Evolutionary conservation across 2,888 invertebrate genomes (phyloP), one percentile per base, ranked within the genome.

Genomic region (Lysandra bellargus): DNA sequence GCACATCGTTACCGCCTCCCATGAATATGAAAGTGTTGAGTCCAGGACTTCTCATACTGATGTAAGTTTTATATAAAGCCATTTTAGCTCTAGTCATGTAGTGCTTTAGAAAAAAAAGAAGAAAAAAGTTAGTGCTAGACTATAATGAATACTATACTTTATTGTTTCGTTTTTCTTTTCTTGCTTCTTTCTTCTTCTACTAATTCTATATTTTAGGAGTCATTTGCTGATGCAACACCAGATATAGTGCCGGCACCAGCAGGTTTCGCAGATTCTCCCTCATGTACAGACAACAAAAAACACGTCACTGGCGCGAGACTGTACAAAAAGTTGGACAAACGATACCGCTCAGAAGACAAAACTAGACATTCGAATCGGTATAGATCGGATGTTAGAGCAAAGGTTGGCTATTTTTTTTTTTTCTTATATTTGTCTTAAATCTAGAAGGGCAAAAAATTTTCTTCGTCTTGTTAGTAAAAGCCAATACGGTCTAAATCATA

Each of bases 231-330:
- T 83, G 95, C 95, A 57, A 92, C 92, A 6, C 94, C 94, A 57
- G 97, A 97, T 85, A 98, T 98, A 83, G 98, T 98, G 1, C 97
- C 98, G 86, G 98, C 98, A 0, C 98, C 98, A 1, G 98, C 97
- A 23, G 98, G 98, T 73, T 98, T 98, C 88, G 98, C 97, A 7
- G 98, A 98, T 89, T 98, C 98, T 0, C 98, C 98, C 5, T 93
- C 90, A 37, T 94, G 95, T 85, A 82, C 84, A 3, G 86, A 87
- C 30, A 85, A 88, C 9, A 94, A 92, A 83, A 93, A 93, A 80
- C 87, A 89, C 33, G 85, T 90, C 4, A 93, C 84, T 80, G 95
- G 95, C 80, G 96, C 95, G 76, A 94, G 96, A 44, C 89, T 97
- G 44, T 97, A 97, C 88, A 98, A 97, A 90, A 98, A 97, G 89